Percentiles rank a stretch among this genome's conserved stretches.
Evolutionary conservation across 2,797 vertebrate species (phyloP).

Genomic region (Picus viridis): DNA sequence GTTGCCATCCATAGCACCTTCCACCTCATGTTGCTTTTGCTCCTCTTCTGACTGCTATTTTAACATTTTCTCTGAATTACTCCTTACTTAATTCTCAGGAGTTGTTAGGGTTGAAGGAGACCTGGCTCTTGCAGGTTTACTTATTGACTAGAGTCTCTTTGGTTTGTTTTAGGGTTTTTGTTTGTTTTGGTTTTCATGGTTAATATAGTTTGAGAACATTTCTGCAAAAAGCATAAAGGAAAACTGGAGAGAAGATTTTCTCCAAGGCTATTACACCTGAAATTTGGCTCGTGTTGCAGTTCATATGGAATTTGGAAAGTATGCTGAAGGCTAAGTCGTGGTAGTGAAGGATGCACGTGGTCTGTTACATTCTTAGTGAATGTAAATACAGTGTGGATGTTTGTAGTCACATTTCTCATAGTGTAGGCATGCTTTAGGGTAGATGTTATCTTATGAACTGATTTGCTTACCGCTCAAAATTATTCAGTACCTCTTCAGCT

Average conservation of each 20-base stretch:
- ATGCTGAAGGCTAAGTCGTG: accelerated
- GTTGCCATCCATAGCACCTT: too few species aligned
- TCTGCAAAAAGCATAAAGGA: neutral
- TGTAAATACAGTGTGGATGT: neutral
- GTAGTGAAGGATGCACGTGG: neutral
- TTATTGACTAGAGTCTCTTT: neutral
- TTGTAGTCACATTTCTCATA: neutral
- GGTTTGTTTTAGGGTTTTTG: too few species aligned
- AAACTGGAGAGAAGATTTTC: neutral
- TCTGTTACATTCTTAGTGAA: neutral
- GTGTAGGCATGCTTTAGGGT: neutral
- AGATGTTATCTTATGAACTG: neutral
- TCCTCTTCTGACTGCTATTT: neutral
- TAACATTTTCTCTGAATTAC: neutral
- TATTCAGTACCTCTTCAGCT: neutral
- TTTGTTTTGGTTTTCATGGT: neutral
- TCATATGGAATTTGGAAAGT: neutral
- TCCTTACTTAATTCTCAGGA: neutral
- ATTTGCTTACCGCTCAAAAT: neutral
- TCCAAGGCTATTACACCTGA: neutral
- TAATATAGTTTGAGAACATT: neutral
- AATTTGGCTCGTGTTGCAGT: neutral
- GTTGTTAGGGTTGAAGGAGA: neutral
- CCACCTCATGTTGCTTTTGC: neutral
- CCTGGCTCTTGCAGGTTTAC: neutral